Evolutionary conservation across 2,888 invertebrate genomes (phyloP).

Genomic region (Melanchra persicariae): DNA sequence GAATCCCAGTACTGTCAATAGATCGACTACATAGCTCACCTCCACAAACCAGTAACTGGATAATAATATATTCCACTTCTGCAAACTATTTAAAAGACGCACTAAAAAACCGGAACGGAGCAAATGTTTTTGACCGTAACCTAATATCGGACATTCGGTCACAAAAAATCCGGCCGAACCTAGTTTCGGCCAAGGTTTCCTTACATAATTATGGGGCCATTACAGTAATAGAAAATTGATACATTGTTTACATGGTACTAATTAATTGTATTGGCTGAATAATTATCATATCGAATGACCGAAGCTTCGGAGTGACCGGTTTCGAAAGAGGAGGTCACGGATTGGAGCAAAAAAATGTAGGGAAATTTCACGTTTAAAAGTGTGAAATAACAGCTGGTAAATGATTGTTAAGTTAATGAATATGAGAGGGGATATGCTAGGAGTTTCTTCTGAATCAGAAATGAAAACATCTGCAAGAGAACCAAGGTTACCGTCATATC

Average conservation of each 20-base stretch:
- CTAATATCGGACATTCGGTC: conserved; percentile 39
- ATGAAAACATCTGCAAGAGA: too few relatives aligned
- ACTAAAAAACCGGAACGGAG: conserved; percentile 13
- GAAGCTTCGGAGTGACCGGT: conserved; percentile 15
- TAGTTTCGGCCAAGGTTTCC: conserved; percentile 44
- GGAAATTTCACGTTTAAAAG: too few relatives aligned
- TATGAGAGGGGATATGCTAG: neutral
- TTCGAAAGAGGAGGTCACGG: neutral
- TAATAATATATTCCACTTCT: neutral
- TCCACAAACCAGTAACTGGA: neutral
- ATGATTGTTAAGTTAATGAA: too few relatives aligned
- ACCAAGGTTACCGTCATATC: too few relatives aligned
- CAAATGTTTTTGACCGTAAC: conserved; percentile 47
- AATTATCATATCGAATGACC: conserved; percentile 46
- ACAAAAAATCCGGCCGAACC: conserved; percentile 50
- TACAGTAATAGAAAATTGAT: conserved; percentile 62
- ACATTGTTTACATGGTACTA: conserved; percentile 51
- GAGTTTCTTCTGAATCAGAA: neutral
- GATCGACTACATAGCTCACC: too few relatives aligned
- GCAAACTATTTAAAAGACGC: neutral
- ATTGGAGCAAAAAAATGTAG: neutral
- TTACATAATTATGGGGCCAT: conserved; percentile 60
- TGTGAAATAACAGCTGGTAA: too few relatives aligned
- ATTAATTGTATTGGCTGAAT: conserved; percentile 56
- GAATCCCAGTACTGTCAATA: too few relatives aligned